Base-by-base conservation (phyloP, 1,140 invertebrate genomes). In the Leucophenga varia region DNA sequence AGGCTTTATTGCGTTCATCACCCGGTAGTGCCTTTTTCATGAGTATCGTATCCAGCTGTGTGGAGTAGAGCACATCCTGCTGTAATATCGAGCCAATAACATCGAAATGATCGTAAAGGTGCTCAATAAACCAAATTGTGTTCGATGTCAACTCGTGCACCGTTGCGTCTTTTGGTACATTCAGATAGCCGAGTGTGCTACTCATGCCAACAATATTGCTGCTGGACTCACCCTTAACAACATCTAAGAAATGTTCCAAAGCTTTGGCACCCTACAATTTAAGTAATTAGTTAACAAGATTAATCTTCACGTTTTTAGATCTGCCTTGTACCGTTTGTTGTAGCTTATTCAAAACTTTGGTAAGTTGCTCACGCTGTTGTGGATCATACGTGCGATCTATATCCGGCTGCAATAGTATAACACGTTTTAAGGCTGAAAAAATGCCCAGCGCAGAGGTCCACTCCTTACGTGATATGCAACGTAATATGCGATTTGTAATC, bases 111-210 rank as follows among this genome's bases (percentile, higher is more conserved):
- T 88, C 86, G 12, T 86, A 82, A 38, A 95, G 78, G 61, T 93
- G 89, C 74, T 93, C 90, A 34, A 92, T 78, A 77, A 94, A 90
- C 50, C 93, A 86, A 32, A 95, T 83, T 41, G 95, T 91, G 75
- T 97, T 95, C 40, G 89, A 93, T 3, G 94, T 95, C 34, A 95
- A 79, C 77, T 98, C 93, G 72, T 96, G 94, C 17, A 98, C 95
- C 1, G 95, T 98, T 47, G 95, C 95, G 81, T 98, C 95, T 75
- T 88, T 90, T 1, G 95, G 93, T 9, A 79, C 77, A 58, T 71
- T 60, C 2, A 53, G 45, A 44, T 52, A 59, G 12, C 40, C 32
- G n/a, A 54, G 39, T 21, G 49, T 52, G 28, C 49, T 72, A 47
- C 70, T 75, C 32, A 72, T 72, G 3, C 73, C 70, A 7, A 75